Percentiles rank a stretch among this genome's conserved stretches.
These are phyloP conservation scores for Luffia ferchaultella DNA, from an alignment of 2,888 invertebrate species.

Conservation along the genomic window DNA sequence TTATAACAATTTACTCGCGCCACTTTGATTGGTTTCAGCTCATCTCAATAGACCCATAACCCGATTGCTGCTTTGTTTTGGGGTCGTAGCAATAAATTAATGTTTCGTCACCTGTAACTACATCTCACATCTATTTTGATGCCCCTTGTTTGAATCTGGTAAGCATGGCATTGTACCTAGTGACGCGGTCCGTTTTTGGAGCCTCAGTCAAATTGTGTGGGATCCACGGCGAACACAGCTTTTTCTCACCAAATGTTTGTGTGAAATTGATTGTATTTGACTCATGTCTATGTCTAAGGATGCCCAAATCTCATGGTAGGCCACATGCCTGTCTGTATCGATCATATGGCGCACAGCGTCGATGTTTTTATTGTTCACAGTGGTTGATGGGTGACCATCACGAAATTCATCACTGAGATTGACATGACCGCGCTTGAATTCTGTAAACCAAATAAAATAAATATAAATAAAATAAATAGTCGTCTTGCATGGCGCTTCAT, in stretches of 20 bases:
- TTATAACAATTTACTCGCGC: too few relatives aligned
- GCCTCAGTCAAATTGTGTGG: background rate
- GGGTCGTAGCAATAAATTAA: background rate
- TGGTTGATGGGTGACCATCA: conserved; percentile 6
- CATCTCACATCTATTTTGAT: background rate
- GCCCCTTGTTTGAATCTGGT: background rate
- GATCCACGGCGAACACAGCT: background rate
- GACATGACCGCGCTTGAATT: conserved; percentile 7
- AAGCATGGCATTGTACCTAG: background rate
- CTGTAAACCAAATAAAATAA: conserved; percentile 7
- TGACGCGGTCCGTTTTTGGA: background rate
- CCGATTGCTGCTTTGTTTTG: background rate
- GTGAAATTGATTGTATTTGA: background rate
- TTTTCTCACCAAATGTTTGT: background rate
- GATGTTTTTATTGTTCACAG: conserved; percentile 10
- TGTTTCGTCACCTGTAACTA: background rate
- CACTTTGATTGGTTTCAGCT: background rate
- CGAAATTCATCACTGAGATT: conserved; percentile 8
- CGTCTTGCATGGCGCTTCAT: conserved; percentile 4
- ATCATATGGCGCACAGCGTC: conserved; percentile 9
- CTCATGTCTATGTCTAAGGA: background rate
- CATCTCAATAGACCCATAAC: background rate
- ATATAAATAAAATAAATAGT: conserved; percentile 5
- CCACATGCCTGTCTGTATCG: conserved; percentile 4
- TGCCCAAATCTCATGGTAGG: background rate